Base-by-base conservation (phyloP, 2,888 invertebrate species). In the Drosophila mercatorum region DNA sequence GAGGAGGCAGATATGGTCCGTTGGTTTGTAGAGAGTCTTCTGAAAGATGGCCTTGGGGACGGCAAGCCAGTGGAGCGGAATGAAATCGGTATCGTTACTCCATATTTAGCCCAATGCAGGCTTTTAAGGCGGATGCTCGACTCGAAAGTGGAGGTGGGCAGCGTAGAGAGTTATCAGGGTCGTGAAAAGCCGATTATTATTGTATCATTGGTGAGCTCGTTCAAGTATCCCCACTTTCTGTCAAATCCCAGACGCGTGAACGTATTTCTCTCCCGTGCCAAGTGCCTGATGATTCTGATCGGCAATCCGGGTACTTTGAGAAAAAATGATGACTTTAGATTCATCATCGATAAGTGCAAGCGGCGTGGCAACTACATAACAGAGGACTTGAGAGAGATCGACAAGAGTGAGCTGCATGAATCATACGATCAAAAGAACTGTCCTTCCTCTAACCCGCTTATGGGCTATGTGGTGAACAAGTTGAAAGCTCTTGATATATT, bases 161-260 rank as follows among this genome's bases (percentile, higher is more conserved):
- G 97, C 0, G 97, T 97, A 1, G 98, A 98, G 92, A 95, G 95
- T 41, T 98, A 97, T 92, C 98, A 98, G 92, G 98, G 98, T 0
- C 95, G 96, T 69, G 98, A 98, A 92, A 95, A 96, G 89, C 94
- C 95, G 7, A 95, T 97, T 2, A 96, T 98, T 43, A 95, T 98
- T 6, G 94, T 97, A 55, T 95, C 96, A 0, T 96, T 97, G 0
- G 98, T 97, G 5, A 94, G 97, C 41, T 91, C 91, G 0, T 86
- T 83, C 59, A 62, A 72, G 7, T 58, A 64, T n/a, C 68, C 90
- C 10, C 84, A 89, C 3, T 92, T 92, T 73, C 66, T 91, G 12
- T 72, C 77, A 36, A 87, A 85, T 74, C 83, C 91, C 38, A 88
- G 85, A 88, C 93, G 95, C 38, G 94, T 95, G 75, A 96, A 96